Percentiles rank a stretch among this genome's conserved stretches.
Evolutionary conservation across 2,888 invertebrate genomes (phyloP).

Genomic region (Sussaba pulchella): DNA sequence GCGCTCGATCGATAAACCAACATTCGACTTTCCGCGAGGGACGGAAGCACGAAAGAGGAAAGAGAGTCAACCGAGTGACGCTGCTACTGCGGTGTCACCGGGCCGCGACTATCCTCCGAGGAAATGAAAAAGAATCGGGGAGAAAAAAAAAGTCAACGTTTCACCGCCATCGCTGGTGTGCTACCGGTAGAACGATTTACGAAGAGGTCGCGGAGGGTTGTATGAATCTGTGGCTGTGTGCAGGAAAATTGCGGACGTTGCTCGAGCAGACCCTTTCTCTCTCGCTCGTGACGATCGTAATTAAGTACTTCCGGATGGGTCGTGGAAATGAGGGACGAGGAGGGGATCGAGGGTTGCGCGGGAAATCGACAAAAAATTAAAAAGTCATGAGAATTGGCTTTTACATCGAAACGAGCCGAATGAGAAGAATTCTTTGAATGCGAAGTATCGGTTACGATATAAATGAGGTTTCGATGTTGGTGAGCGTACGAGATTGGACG

Average conservation of each 20-base stretch:
- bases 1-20: slow-evolving; percentile 51
- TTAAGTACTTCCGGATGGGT: slow-evolving; percentile 21
- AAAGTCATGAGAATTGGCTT: slow-evolving; percentile 15
- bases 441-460: not conserved
- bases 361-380: slow-evolving; percentile 8
- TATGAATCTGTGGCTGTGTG: slow-evolving; percentile 11
- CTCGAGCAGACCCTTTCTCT: not conserved
- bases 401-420: not conserved
- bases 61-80: slow-evolving; percentile 14
- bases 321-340: not conserved
- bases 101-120: slow-evolving; percentile 11
- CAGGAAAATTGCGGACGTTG: slow-evolving; percentile 25
- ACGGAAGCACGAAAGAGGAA: slow-evolving; percentile 17
- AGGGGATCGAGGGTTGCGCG: not conserved
- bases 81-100: slow-evolving; percentile 11
- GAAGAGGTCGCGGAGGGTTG: slow-evolving; percentile 8
- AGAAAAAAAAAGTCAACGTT: slow-evolving; percentile 14
- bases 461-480: not conserved
- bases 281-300: slow-evolving; percentile 11
- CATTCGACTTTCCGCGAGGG: slow-evolving; percentile 47
- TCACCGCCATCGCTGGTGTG: slow-evolving; percentile 11
- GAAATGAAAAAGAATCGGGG: slow-evolving; percentile 10
- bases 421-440: not conserved
- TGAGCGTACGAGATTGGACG: not conserved
- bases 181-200: slow-evolving; percentile 11